Percentiles rank a stretch among this genome's conserved stretches.
These are phyloP conservation scores for Slavum lentiscoides DNA, from an alignment of 2,888 invertebrate species.

Conservation along the genomic window DNA sequence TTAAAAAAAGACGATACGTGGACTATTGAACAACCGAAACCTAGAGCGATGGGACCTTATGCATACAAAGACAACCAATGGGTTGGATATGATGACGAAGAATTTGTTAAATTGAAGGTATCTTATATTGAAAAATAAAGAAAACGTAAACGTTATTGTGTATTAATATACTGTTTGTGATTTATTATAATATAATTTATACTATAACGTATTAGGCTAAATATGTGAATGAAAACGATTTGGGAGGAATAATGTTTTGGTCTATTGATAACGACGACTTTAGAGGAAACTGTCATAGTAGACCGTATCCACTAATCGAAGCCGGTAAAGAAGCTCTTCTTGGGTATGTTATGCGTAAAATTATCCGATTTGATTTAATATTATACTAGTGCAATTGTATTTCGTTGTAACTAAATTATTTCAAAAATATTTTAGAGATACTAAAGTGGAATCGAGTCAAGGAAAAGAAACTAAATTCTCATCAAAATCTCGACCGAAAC, in stretches of 20 bases:
- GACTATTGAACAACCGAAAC: conserved; percentile 80
- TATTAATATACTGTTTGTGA: not conserved
- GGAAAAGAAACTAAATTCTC: conserved; percentile 54
- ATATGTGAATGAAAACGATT: conserved; percentile 79
- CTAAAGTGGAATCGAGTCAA: conserved; percentile 51
- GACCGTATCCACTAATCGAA: conserved; percentile 87
- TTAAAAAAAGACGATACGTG: conserved; percentile 75
- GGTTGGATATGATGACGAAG: conserved; percentile 89
- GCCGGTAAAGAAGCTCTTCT: conserved; percentile 83
- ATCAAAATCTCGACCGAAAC: conserved; percentile 58
- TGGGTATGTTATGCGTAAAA: conserved; percentile 59
- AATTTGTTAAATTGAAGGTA: conserved; percentile 60
- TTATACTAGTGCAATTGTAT: not conserved
- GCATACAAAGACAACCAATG: conserved; percentile 86
- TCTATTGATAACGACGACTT: conserved; percentile 94
- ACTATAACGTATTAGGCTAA: conserved; percentile 65
- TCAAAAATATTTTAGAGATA: conserved; percentile 17
- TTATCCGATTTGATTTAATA: not conserved
- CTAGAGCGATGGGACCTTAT: conserved; percentile 85
- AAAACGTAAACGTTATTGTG: not conserved
- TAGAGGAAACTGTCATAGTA: conserved; percentile 83
- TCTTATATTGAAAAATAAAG: conserved; percentile 7
- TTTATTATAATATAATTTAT: not conserved
- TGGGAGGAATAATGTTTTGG: conserved; percentile 93
- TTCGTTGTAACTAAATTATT: not conserved